Percentiles rank a stretch among this genome's conserved stretches.
Evolutionary conservation across 2,797 vertebrate species (phyloP).

Genomic region (Sebastes baramenuke): DNA sequence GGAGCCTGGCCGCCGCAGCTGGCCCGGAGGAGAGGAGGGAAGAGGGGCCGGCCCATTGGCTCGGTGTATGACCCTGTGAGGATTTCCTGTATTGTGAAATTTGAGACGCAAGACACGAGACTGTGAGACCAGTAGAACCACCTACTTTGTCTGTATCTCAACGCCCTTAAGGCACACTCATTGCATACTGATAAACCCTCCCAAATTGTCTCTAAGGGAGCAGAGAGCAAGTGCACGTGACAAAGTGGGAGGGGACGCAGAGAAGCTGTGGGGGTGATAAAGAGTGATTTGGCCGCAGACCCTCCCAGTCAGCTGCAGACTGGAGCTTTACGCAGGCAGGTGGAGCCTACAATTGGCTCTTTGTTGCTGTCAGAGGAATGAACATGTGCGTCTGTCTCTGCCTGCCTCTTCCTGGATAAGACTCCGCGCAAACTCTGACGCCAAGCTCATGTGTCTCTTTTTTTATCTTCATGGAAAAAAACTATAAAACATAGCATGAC

Average conservation of each 20-base stretch:
- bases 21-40: conserved; percentile 34
- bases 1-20: conserved; percentile 62
- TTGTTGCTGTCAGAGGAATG: conserved; percentile 77
- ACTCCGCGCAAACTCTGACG: conserved; percentile 56
- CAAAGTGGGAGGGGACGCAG: conserved; percentile 57
- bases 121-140: conserved; percentile 58
- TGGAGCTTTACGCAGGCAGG: conserved; percentile 72
- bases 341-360: conserved; percentile 82
- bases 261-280: conserved; percentile 59
- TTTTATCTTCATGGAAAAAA: conserved; percentile 54
- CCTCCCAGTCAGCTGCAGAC: conserved; percentile 75
- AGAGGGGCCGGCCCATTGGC: conserved; percentile 32
- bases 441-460: conserved; percentile 46
- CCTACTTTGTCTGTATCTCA: conserved; percentile 64
- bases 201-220: conserved; percentile 50
- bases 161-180: conserved; percentile 42
- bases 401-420: conserved; percentile 66
- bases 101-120: conserved; percentile 50
- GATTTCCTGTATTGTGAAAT: conserved; percentile 73
- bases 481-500: conserved; percentile 44
- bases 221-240: conserved; percentile 71
- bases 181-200: conserved; percentile 72
- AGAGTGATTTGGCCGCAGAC: conserved; percentile 62
- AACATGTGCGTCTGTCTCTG: conserved; percentile 78
- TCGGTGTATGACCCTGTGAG: conserved; percentile 50